Evolutionary conservation across 2,888 invertebrate species (phyloP), one percentile per base, ranked within the genome.

Genomic region (Phorcus lineatus): DNA sequence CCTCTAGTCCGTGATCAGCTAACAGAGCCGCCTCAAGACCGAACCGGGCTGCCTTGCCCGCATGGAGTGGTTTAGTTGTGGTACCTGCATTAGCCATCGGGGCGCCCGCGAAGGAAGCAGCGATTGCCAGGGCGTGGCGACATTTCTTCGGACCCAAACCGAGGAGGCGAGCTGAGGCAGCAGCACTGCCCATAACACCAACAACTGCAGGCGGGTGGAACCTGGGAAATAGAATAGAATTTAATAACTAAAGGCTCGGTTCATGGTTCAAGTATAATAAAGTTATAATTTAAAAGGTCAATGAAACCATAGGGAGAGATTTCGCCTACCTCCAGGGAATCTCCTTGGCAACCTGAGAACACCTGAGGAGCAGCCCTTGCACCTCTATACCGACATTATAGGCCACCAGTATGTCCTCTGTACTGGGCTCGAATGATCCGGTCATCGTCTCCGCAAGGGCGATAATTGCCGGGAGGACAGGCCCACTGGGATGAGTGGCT

Each of bases 81-180:
- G 89, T 89, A 28, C 89, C 89, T 11, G 89, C 89, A 54, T 89
- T 89, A 24, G 89, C 89, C 88, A 89, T 88, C 9, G 89, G 89
- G 47, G 89, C 89, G 2, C 89, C 89, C 24, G 89, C 88, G 62
- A 87, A 88, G 2, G 89, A 89, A 2, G 89, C 86, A 7, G 89
- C 89, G 55, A 89, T 88, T 16, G 88, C 88, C 55, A 89, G 78
- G 4, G 89, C 87, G 57, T 88, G 87, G 40, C 86, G 82, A 47
- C 86, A 83, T 77, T 88, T 86, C 40, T 53, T 57, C 0, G 86
- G 83, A 16, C 85, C 84, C 11, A 87, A 84, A 0, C 86, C 86
- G 17, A 89, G 82, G 31, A 89, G 83, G 16, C 84, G 84, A 16
- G 88, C 82, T 36, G 85, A 83, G 16, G 88, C 89, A 13, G 88